These are phyloP conservation scores for Phoeniculus purpureus DNA, from an alignment of 2,797 vertebrate genomes.

Conservation along the genomic window DNA sequence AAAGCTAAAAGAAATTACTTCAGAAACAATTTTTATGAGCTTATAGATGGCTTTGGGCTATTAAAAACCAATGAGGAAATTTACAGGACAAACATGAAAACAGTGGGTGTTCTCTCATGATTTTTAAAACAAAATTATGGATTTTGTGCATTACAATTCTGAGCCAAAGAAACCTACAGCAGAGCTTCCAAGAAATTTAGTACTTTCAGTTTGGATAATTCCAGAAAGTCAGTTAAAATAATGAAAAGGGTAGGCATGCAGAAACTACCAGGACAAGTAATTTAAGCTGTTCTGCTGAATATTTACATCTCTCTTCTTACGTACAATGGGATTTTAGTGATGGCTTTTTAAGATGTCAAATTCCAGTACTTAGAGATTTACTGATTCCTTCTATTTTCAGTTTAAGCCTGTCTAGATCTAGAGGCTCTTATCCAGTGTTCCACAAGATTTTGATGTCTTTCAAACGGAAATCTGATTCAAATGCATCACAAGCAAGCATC, in stretches of 20 bases:
- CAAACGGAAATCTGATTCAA: constrained; percentile 51
- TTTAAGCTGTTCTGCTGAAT: background rate
- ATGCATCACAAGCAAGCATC: constrained; percentile 40
- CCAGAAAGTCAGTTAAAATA: background rate
- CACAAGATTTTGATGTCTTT: constrained; percentile 27
- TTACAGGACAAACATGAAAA: background rate
- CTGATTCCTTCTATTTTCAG: constrained; percentile 17
- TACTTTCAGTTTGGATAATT: background rate
- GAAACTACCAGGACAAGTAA: background rate
- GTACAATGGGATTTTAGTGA: background rate
- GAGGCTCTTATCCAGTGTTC: constrained; percentile 11
- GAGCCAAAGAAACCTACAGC: background rate
- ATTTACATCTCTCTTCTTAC: background rate
- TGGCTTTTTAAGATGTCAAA: constrained; percentile 1
- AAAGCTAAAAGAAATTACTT: constrained; percentile 15
- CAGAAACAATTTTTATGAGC: background rate
- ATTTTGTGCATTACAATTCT: background rate
- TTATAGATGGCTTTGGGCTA: background rate
- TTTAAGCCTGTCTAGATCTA: constrained; percentile 1
- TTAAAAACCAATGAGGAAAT: background rate
- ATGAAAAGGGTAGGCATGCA: background rate
- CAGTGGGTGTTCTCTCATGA: background rate
- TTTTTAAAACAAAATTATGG: background rate
- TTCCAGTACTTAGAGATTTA: background rate
- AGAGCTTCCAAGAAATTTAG: background rate